Evolutionary conservation across 2,113 vertebrate genomes (phyloP), one percentile per base, ranked within the genome.

Genomic region (Centropristis striata): DNA sequence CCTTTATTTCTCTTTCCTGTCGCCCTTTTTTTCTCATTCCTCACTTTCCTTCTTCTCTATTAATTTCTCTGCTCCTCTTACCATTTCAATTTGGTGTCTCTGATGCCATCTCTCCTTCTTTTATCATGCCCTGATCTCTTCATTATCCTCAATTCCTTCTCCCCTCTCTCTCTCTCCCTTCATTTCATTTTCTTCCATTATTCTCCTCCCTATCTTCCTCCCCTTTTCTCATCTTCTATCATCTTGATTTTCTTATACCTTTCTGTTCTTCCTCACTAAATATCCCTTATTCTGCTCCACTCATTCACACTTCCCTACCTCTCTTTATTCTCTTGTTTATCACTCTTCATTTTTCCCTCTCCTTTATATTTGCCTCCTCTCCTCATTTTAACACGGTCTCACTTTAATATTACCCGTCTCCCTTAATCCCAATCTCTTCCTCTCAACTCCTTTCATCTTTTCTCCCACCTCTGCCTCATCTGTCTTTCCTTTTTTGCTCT

Each of bases 371-470:
- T 20, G 13, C 64, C 23, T 44, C 20, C 32, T 41, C 67, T 59
- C 27, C 47, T 44, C 57, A 10, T 68, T 79, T 71, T 8, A 58
- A 67, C 71, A 60, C 28, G 2, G 23, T 64, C 39, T 55, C 36
- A 46, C 63, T 72, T 46, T 66, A 39, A 37, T 37, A 46, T 72
- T 25, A 50, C 0, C 0, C 61, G 8, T 83, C 76, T 61, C 12
- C 66, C 41, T 77, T 49, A 44, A 63, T 83, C 71, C 72, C 20
- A 1, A 78, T 78, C 71, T 59, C 63, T 75, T 44, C 51, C 39
- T 70, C 65, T 64, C 14, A 15, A 21, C 57, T 39, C 57, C 83
- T 90, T 88, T 36, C 57, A 88, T 90, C 59, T 86, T 75, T 44
- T 79, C 42, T 25, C 32, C 71, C 68, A 65, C 77, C 53, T 76